Evolutionary conservation across 2,113 vertebrate species (phyloP).

Genomic region (Cricetomys ansorgei): DNA sequence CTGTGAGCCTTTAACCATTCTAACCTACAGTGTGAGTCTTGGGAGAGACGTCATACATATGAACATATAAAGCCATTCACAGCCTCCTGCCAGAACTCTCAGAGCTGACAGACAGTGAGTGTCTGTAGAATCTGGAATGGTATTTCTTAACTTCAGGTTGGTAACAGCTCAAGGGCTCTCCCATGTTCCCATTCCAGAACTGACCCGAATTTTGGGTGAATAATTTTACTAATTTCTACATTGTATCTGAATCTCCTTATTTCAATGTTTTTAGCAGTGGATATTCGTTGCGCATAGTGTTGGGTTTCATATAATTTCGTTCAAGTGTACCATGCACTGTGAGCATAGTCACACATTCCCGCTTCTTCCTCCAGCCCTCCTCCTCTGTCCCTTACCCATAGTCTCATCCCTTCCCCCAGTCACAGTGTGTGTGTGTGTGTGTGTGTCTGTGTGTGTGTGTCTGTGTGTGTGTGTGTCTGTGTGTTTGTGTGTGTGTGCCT

Average conservation of each 20-base stretch:
- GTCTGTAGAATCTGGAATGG: not conserved
- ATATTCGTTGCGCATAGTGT: not conserved
- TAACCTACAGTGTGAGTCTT: not conserved
- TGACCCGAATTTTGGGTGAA: not conserved
- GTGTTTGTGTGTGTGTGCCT: not conserved
- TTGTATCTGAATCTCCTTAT: not conserved
- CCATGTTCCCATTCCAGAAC: conserved; percentile 6
- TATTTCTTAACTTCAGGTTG: not conserved
- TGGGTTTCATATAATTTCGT: not conserved
- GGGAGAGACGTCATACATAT: not conserved
- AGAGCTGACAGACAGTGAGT: not conserved
- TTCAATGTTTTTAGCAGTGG: not conserved
- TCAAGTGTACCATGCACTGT: not conserved
- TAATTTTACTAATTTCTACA: not conserved
- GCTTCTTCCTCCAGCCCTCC: no score
- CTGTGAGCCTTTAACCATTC: not conserved
- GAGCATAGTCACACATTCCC: not conserved
- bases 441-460: no score
- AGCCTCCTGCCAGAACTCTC: not conserved
- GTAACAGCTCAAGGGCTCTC: not conserved
- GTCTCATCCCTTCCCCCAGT: not conserved
- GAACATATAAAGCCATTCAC: not conserved
- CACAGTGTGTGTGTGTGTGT: no score
- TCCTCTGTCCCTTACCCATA: not conserved
- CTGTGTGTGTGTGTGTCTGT: no score